Evolutionary conservation across 2,113 vertebrate species (phyloP).

Genomic region (Panthera tigris): DNA sequence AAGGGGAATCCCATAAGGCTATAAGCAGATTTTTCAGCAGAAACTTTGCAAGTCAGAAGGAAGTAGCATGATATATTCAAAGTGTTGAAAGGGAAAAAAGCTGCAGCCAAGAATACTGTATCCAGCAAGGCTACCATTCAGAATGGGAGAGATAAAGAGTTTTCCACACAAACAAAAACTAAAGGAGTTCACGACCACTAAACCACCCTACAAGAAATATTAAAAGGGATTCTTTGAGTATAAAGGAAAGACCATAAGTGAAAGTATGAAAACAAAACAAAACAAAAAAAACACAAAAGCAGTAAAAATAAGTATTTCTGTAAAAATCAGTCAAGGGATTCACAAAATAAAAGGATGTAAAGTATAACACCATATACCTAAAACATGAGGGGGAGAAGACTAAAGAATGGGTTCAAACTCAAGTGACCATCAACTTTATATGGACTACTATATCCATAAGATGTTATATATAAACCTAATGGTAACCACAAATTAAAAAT

Average conservation of each 20-base stretch:
- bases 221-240: neutral
- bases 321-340: neutral
- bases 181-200: neutral
- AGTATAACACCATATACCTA: neutral
- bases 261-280: neutral
- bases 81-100: neutral
- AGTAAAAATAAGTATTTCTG: neutral
- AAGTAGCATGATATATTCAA: neutral
- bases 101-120: neutral
- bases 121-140: neutral
- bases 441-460: neutral
- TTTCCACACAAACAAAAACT: neutral
- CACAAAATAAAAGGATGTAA: neutral
- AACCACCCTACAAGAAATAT: neutral
- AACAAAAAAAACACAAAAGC: neutral
- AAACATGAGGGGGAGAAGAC: neutral
- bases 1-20: neutral
- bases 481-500: neutral
- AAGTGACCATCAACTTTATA: neutral
- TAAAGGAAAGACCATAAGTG: neutral
- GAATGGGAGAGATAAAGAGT: neutral
- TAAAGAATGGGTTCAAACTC: neutral
- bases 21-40: neutral
- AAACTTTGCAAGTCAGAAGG: neutral
- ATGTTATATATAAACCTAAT: neutral